Conservation (phyloP, 1,140 invertebrate genomes). For the Bombus superbus region DNA sequence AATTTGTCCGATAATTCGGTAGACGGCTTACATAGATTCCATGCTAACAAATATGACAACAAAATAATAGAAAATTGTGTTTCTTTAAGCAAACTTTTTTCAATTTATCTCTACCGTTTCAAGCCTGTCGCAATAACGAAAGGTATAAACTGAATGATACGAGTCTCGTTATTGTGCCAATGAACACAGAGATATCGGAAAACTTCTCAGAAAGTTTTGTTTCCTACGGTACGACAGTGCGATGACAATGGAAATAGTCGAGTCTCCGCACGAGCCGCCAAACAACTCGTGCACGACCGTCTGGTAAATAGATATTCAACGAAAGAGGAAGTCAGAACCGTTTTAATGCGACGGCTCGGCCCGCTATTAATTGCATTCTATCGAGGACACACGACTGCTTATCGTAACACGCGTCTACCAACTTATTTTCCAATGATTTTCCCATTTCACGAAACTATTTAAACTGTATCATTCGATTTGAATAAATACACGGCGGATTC, state of each 20-base stretch:
- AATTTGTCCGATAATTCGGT: too few species aligned
- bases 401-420: neutral
- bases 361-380: slow-evolving; percentile 70
- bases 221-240: neutral
- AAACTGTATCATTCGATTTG: neutral
- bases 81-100: neutral
- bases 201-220: neutral
- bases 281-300: slow-evolving; percentile 6
- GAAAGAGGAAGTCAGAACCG: slow-evolving; percentile 66
- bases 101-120: neutral
- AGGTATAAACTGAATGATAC: neutral
- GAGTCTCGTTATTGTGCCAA: neutral
- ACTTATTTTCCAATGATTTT: neutral
- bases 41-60: too few species aligned
- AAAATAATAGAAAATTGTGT: neutral
- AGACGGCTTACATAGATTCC: too few species aligned
- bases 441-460: neutral
- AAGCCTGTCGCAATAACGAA: neutral
- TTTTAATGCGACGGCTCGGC: slow-evolving; percentile 69
- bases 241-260: neutral
- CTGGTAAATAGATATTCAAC: slow-evolving; percentile 52
- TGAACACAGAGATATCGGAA: neutral
- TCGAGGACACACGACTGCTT: slow-evolving; percentile 6
- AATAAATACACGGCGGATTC: too few species aligned
- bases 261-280: slow-evolving; percentile 21